phyloP scores from a whole-genome alignment of 2,113 vertebrate genomes.

The Corythoichthys intestinalis region DNA sequence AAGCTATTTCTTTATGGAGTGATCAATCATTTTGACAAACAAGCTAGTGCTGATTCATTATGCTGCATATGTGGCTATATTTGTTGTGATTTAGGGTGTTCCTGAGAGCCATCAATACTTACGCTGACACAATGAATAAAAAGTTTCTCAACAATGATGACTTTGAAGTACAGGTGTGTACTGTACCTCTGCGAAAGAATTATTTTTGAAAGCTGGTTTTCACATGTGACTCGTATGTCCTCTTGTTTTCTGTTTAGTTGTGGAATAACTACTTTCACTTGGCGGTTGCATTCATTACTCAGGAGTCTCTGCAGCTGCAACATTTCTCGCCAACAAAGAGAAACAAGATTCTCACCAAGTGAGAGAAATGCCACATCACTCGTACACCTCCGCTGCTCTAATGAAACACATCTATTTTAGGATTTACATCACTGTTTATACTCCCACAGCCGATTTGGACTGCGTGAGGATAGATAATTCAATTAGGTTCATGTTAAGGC shows the following conservation, averaged over 20 bases:
- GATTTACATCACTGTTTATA: conserved; percentile 28
- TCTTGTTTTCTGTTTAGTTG: conserved; percentile 72
- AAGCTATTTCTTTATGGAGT: neutral
- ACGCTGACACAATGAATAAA: conserved; percentile 94
- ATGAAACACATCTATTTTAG: conserved; percentile 43
- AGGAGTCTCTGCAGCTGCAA: conserved; percentile 95
- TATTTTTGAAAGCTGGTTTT: neutral
- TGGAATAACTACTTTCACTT: conserved; percentile 99
- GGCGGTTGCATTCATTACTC: conserved; percentile 97
- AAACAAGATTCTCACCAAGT: conserved; percentile 95
- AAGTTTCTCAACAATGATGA: conserved; percentile 91
- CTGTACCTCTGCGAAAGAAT: neutral
- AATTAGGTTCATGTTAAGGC: conserved; percentile 25
- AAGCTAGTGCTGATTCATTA: neutral
- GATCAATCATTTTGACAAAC: neutral
- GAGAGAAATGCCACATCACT: conserved; percentile 46
- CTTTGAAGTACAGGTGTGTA: conserved; percentile 91
- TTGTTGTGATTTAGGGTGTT: conserved; percentile 76
- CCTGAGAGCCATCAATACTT: conserved; percentile 93
- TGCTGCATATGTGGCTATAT: neutral
- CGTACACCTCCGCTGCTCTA: conserved; percentile 21
- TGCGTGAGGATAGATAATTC: conserved; percentile 22
- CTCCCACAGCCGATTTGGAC: conserved; percentile 33
- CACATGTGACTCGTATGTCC: neutral
- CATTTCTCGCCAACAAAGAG: conserved; percentile 91